Evolutionary conservation across 2,888 invertebrate genomes (phyloP).

Genomic region (Polymixis lichenea): DNA sequence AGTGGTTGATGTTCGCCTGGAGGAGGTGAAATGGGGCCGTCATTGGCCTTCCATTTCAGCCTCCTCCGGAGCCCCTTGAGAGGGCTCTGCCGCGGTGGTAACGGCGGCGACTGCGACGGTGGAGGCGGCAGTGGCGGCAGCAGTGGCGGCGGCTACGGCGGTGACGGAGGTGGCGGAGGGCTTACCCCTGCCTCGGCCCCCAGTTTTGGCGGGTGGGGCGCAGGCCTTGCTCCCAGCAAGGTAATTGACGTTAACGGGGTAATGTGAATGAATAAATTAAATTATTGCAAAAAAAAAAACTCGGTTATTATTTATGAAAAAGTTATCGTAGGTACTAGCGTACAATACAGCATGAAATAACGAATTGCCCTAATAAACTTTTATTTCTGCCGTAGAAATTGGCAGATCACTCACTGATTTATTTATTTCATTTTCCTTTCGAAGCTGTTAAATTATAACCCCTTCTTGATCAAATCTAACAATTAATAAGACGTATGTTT

Average conservation of each 20-base stretch:
- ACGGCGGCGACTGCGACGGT: no score
- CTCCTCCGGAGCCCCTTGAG: no score
- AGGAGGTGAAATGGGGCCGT: no score
- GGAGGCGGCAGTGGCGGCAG: no score
- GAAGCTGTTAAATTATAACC: neutral
- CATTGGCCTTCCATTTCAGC: no score
- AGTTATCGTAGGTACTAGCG: neutral
- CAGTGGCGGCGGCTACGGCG: no score
- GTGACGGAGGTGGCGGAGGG: no score
- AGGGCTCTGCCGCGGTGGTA: no score
- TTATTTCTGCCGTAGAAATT: slow-evolving; percentile 18
- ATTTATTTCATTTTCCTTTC: neutral
- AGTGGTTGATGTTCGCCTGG: no score
- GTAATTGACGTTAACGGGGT: neutral
- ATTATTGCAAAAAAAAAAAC: slow-evolving; percentile 3
- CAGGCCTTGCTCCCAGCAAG: no score
- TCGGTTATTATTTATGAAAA: slow-evolving; percentile 13
- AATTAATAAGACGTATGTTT: neutral
- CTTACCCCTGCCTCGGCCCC: no score
- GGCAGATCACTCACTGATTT: slow-evolving; percentile 3
- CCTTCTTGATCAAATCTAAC: neutral
- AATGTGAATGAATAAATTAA: slow-evolving; percentile 8
- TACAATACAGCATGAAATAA: neutral
- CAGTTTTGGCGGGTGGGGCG: no score
- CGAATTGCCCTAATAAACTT: slow-evolving; percentile 6